Base-by-base conservation (phyloP, 2,797 vertebrate species). In the Lepus oiostolus region DNA sequence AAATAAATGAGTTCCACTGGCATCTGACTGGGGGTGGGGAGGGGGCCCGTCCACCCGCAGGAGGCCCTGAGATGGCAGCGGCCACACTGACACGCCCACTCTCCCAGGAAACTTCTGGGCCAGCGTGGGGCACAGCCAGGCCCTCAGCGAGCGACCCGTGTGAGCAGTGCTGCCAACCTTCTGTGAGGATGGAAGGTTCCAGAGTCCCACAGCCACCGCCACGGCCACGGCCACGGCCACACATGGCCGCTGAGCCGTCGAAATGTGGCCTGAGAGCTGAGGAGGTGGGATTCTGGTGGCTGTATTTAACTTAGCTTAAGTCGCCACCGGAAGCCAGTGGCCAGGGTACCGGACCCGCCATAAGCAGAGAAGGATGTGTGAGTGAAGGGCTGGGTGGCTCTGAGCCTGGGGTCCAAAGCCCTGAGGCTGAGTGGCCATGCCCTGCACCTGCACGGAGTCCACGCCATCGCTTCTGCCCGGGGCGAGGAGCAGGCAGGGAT, bases 11-110 rank as follows among this genome's bases (percentile, higher is more conserved):
- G 38, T 71, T 30, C 8, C 21, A 1, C 47, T n/a, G 21, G 26
- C 30, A 21, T 58, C 17, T 38, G 32, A 19, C 26, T 14, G 17
- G 47, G 22, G 47, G 12, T 0, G 9, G 38, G 11, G 0, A 1
- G n/a, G 30, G 30, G n/a, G 19, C n/a, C 17, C 21, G 42, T 35
- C 42, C 35, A 77, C 63, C 28, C 19, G 54, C 28, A 4, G 21
- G 28, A 50, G 12, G 26, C 16, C 16, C 4, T 5, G 8, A 26
- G 47, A 38, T 24, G 30, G 28, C 4, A 1, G 4, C 17, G 9
- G 0, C 7, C 16, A 28, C 4, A 1, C 10, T 21, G 4, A 21
- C 4, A 2, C 0, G 10, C 2, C 5, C 35, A 9, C 0, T 8
- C 68, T 9, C 3, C 28, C 63, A 52, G 67, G 24, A 50, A 21